Conservation (phyloP, 2,888 invertebrate species). For the Helleia helle region DNA sequence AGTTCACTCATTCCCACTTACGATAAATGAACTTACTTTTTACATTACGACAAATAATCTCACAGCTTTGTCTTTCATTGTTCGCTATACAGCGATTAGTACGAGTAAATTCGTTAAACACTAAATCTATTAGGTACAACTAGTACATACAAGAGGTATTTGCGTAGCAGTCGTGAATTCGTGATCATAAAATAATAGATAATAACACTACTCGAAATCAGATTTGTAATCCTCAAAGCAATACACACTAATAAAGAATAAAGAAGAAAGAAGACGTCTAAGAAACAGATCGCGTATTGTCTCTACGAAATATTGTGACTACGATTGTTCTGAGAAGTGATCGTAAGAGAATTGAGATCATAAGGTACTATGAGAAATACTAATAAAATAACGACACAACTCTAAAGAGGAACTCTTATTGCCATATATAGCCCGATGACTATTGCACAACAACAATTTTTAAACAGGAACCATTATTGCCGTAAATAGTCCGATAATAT, state of each 20-base stretch:
- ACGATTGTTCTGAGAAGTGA: too few relatives aligned
- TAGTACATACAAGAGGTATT: conserved; percentile 32
- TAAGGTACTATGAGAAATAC: conserved; percentile 10
- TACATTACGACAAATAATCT: conserved; percentile 70
- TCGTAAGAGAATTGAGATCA: conserved; percentile 16
- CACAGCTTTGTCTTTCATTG: conserved; percentile 75
- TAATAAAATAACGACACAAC: conserved; percentile 11
- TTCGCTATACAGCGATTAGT: conserved; percentile 63
- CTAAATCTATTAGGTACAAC: conserved; percentile 54
- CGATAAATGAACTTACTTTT: conserved; percentile 61
- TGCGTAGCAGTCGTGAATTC: conserved; percentile 23
- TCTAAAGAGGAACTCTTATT: conserved; percentile 16
- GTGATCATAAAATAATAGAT: conserved; percentile 15
- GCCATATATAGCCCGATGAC: conserved; percentile 12
- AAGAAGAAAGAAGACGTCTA: too few relatives aligned
- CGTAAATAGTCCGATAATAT: conserved; percentile 12
- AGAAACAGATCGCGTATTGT: too few relatives aligned
- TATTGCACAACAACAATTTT: neutral
- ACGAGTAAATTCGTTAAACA: conserved; percentile 67
- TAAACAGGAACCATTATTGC: conserved; percentile 17
- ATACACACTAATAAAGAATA: neutral
- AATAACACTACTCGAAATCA: conserved; percentile 10
- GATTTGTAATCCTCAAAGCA: neutral
- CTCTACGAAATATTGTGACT: too few relatives aligned
- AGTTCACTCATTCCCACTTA: conserved; percentile 11